Evolutionary conservation across 1,140 invertebrate genomes (phyloP).

Genomic region (Drosophila varians): DNA sequence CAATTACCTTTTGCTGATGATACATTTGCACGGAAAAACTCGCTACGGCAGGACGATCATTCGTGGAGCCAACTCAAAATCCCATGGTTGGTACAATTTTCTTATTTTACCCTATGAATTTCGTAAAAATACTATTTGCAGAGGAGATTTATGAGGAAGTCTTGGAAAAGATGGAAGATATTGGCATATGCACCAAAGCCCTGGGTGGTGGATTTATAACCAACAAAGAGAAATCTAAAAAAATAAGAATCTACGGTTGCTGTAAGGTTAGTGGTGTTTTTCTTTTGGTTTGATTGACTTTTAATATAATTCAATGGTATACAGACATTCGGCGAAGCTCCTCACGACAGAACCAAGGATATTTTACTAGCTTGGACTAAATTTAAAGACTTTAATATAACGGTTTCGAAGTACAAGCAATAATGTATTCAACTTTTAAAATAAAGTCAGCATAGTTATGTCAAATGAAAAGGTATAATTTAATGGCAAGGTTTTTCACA

Average conservation of each 20-base stretch:
- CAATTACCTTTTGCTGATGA: conserved; percentile 9
- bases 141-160: conserved; percentile 12
- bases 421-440: not conserved
- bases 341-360: conserved; percentile 27
- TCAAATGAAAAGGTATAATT: no score
- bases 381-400: conserved; percentile 15
- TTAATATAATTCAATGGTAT: not conserved
- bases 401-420: not conserved
- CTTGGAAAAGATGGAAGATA: conserved; percentile 7
- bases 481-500: no score
- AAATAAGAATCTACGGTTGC: conserved; percentile 17
- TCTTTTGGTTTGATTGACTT: not conserved
- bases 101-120: not conserved
- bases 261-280: conserved; percentile 16
- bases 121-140: not conserved
- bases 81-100: conserved; percentile 10
- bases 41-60: conserved; percentile 23
- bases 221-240: conserved; percentile 5
- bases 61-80: not conserved
- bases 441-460: not conserved
- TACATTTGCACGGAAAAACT: conserved; percentile 12
- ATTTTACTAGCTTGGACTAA: conserved; percentile 29
- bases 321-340: conserved; percentile 27
- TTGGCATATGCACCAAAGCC: conserved; percentile 13
- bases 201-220: conserved; percentile 21